A percentile compares a stretch with the other conserved stretches of the same genome.
phyloP scores from a whole-genome alignment of 2,113 vertebrate species.

The Gymnorhina tibicen region DNA sequence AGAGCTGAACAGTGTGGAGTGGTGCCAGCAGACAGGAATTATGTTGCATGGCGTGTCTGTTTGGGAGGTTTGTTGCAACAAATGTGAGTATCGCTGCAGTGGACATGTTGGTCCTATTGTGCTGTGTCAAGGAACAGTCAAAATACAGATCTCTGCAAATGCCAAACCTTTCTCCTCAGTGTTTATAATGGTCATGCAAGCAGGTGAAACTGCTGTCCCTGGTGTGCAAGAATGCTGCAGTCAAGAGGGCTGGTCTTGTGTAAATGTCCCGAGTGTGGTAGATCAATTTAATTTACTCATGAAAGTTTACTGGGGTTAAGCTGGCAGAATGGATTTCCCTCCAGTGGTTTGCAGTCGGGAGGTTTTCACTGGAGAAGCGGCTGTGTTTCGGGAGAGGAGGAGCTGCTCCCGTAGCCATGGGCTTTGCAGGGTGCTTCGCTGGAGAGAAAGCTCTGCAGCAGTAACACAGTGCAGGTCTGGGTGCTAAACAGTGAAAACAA shows the following conservation, averaged over 20 bases:
- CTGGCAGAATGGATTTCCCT: not conserved
- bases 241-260: not conserved
- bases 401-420: not conserved
- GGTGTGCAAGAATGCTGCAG: not conserved
- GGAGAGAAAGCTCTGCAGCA: not conserved
- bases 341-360: not conserved
- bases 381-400: not conserved
- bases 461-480: not conserved
- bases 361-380: not conserved
- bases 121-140: not conserved
- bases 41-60: not conserved
- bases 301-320: not conserved
- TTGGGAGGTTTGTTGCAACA: constrained; percentile 19
- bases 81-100: not conserved
- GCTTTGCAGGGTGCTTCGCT: not conserved
- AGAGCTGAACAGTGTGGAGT: not conserved
- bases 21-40: constrained; percentile 40
- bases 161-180: not conserved
- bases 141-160: not conserved
- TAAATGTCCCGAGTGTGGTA: not conserved
- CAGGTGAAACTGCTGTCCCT: not conserved
- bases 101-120: not conserved
- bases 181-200: not conserved
- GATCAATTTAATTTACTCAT: not conserved
- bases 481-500: not conserved